Evolutionary conservation across 2,797 vertebrate species (phyloP).

Genomic region (Phrynocephalus forsythii): DNA sequence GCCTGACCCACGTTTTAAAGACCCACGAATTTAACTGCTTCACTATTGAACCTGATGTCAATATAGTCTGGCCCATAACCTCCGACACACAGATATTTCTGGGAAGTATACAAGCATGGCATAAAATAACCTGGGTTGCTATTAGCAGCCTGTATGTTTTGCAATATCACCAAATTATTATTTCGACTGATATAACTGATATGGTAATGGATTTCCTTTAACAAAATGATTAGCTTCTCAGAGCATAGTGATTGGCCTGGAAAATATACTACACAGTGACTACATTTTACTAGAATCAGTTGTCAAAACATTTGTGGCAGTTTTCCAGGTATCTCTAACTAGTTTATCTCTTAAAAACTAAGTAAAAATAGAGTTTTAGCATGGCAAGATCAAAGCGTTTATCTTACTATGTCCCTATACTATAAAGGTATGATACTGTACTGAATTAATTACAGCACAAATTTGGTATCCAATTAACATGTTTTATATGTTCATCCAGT

Average conservation of each 20-base stretch:
- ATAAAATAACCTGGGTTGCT: not conserved
- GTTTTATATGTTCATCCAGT: not conserved
- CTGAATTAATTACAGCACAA: not conserved
- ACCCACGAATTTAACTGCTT: not conserved
- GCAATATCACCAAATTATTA: conserved; percentile 22
- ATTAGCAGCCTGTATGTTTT: not conserved
- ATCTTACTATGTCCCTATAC: not conserved
- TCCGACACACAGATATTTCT: not conserved
- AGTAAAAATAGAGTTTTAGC: not conserved
- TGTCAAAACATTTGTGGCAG: not conserved
- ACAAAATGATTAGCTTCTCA: not conserved
- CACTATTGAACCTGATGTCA: not conserved
- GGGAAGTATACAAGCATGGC: not conserved
- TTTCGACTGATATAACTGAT: conserved; percentile 23
- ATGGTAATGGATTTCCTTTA: conserved; percentile 13
- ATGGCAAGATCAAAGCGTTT: not conserved
- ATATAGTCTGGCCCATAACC: not conserved
- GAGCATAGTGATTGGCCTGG: not conserved
- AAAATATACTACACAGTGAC: not conserved
- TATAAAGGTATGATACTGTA: not conserved
- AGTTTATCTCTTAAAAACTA: not conserved
- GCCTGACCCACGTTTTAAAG: not conserved
- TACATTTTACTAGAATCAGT: not conserved
- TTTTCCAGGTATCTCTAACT: not conserved
- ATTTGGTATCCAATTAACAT: not conserved